Evolutionary conservation across 2,888 invertebrate species (phyloP).

Genomic region (Ormyrus pomaceus): DNA sequence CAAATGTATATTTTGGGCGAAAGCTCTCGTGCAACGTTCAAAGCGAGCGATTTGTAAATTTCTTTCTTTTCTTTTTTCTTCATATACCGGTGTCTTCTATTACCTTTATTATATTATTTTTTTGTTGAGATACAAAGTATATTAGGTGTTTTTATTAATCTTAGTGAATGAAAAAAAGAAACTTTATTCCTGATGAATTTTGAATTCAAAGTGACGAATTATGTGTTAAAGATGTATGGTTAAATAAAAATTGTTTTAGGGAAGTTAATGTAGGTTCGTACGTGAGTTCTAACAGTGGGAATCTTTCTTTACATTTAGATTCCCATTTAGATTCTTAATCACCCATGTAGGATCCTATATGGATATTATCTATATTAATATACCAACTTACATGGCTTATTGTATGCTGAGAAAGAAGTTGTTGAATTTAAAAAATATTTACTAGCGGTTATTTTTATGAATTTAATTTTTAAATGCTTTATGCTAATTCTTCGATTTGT

Average conservation of each 20-base stretch:
- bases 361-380: conserved; percentile 38
- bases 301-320: conserved; percentile 7
- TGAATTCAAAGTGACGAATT: conserved; percentile 8
- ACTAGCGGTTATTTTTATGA: conserved; percentile 5
- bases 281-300: conserved; percentile 14
- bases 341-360: conserved; percentile 24
- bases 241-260: conserved; percentile 36
- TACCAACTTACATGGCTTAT: conserved; percentile 32
- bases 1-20: conserved; percentile 46
- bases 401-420: conserved; percentile 22
- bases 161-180: conserved; percentile 20
- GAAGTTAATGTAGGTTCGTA: conserved; percentile 35
- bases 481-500: too few relatives aligned
- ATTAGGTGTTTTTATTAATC: conserved; percentile 51
- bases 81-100: conserved; percentile 39
- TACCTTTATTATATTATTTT: background rate
- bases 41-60: conserved; percentile 54
- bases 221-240: background rate
- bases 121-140: conserved; percentile 47
- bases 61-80: conserved; percentile 22
- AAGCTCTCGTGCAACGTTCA: conserved; percentile 41
- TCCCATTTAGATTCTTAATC: conserved; percentile 12
- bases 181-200: conserved; percentile 13
- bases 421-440: conserved; percentile 18
- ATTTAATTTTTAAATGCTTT: background rate